Percentiles rank a stretch among this genome's conserved stretches.
These are phyloP conservation scores for Trichomycterus rosablanca DNA, from an alignment of 2,113 vertebrate genomes.

Conservation along the genomic window DNA sequence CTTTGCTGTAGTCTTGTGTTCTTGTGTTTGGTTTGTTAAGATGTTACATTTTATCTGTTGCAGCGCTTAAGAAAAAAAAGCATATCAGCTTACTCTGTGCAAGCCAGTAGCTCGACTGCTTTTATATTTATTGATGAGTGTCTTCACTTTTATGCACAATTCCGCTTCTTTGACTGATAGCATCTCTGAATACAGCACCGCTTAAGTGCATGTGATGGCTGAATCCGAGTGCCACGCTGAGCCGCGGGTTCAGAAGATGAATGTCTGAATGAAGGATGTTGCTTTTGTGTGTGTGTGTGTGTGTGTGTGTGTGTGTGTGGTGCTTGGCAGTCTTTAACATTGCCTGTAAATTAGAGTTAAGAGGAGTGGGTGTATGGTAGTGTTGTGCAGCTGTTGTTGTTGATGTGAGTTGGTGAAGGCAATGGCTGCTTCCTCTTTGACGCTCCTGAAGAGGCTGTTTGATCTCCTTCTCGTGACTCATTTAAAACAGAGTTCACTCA, in stretches of 20 bases:
- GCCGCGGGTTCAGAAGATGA: constrained; percentile 6
- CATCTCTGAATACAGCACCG: constrained; percentile 14
- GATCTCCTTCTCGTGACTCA: constrained; percentile 16
- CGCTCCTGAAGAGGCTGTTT: constrained; percentile 8
- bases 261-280: constrained; percentile 18
- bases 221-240: neutral
- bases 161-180: constrained; percentile 32
- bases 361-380: constrained; percentile 9
- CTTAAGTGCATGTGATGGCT: constrained; percentile 17
- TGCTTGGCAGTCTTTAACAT: constrained; percentile 20
- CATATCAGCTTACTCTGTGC: constrained; percentile 8
- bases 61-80: neutral
- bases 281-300: constrained; percentile 10
- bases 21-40: neutral
- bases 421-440: constrained; percentile 14
- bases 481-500: constrained; percentile 10
- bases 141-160: constrained; percentile 23
- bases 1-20: neutral
- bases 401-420: constrained; percentile 10
- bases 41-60: constrained; percentile 8
- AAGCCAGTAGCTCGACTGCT: neutral
- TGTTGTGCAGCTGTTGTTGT: constrained; percentile 25
- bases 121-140: constrained; percentile 1
- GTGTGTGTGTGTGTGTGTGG: constrained; percentile 8
- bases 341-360: constrained; percentile 33